Conservation (phyloP, 2,888 invertebrate genomes). For the Cyrtodaria siliqua region DNA sequence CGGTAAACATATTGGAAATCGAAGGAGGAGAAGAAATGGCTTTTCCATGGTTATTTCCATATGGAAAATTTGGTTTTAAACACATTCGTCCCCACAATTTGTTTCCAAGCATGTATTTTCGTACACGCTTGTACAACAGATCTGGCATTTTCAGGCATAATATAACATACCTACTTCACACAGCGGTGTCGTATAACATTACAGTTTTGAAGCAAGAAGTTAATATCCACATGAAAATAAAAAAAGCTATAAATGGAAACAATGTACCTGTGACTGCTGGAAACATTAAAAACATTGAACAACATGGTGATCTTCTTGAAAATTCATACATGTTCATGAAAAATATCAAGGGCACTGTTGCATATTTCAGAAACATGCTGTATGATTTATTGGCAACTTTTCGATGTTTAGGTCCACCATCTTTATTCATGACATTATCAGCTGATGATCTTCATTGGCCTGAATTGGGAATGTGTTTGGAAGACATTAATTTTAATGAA, state of each 20-base stretch:
- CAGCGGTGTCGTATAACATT: conserved; percentile 42
- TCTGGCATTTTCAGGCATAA: conserved; percentile 29
- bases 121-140: conserved; percentile 31
- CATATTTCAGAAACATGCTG: too few relatives aligned
- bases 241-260: neutral
- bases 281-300: conserved; percentile 5
- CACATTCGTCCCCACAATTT: conserved; percentile 9
- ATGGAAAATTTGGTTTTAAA: conserved; percentile 33
- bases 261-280: conserved; percentile 17
- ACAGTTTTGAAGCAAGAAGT: conserved; percentile 24
- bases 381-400: conserved; percentile 51
- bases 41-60: conserved; percentile 57
- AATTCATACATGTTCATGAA: conserved; percentile 68
- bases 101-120: conserved; percentile 35
- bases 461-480: too few relatives aligned
- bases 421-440: too few relatives aligned
- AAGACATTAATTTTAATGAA: too few relatives aligned
- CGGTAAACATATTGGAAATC: conserved; percentile 32
- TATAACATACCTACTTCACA: conserved; percentile 41
- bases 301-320: conserved; percentile 21
- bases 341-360: too few relatives aligned
- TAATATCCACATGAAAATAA: conserved; percentile 45
- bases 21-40: conserved; percentile 47
- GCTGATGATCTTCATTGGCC: too few relatives aligned
- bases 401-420: too few relatives aligned